These are phyloP conservation scores for Acanthosoma haemorrhoidale DNA, from an alignment of 2,888 invertebrate species.

Conservation along the genomic window DNA sequence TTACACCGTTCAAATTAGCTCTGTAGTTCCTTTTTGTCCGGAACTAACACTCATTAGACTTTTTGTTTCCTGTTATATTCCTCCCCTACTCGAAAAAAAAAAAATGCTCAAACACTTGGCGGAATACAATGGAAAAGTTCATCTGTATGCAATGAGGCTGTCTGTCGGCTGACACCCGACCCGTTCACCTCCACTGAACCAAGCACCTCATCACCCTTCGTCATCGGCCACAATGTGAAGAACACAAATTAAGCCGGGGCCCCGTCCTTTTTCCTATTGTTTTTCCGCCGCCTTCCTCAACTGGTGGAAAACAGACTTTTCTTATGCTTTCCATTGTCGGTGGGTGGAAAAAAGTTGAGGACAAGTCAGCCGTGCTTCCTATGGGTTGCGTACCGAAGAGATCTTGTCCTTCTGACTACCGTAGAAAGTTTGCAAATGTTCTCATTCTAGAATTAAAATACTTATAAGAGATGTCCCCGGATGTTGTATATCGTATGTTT, in stretches of 20 bases:
- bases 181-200: constrained; percentile 8
- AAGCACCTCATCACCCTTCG: constrained; percentile 2
- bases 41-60: no score
- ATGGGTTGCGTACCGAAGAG: not conserved
- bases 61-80: no score
- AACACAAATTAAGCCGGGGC: not conserved
- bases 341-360: not conserved
- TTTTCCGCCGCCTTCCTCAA: constrained; percentile 2
- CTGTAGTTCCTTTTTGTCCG: no score
- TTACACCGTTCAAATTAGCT: no score
- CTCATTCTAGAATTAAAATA: no score
- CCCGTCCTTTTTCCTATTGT: not conserved
- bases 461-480: no score
- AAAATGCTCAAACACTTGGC: no score
- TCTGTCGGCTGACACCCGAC: not conserved
- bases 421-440: no score
- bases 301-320: not conserved
- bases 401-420: no score
- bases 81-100: no score
- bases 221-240: not conserved
- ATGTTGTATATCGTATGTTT: no score
- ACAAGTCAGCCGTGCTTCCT: not conserved
- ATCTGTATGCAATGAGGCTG: not conserved
- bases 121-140: not conserved
- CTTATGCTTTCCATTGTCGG: not conserved